Evolutionary conservation across 2,888 invertebrate genomes (phyloP).

Genomic region (Gari tellinella): DNA sequence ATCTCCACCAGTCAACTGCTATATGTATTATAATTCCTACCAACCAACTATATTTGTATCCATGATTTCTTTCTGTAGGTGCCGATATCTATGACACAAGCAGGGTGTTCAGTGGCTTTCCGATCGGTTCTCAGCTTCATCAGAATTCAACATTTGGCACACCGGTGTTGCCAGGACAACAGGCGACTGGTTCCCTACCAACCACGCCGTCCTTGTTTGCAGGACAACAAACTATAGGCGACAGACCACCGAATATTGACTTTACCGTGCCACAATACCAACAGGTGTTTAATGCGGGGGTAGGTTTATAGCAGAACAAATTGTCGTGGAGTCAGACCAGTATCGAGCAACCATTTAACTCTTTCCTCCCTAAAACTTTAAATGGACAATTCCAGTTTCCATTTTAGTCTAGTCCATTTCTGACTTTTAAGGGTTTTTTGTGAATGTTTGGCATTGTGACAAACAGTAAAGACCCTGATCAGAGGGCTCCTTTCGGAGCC

Average conservation of each 20-base stretch:
- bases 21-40: neutral
- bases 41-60: neutral
- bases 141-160: constrained; percentile 22
- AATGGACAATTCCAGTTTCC: too few relatives aligned
- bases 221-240: constrained; percentile 23
- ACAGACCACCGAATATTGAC: constrained; percentile 26
- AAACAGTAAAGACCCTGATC: too few relatives aligned
- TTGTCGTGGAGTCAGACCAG: too few relatives aligned
- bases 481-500: too few relatives aligned
- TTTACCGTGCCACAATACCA: constrained; percentile 33
- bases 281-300: constrained; percentile 24
- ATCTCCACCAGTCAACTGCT: too few relatives aligned
- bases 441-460: too few relatives aligned
- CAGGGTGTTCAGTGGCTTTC: constrained; percentile 42
- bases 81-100: constrained; percentile 45
- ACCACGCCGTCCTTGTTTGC: constrained; percentile 29
- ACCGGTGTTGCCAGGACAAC: constrained; percentile 28
- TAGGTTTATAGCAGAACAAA: constrained; percentile 13
- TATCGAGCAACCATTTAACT: too few relatives aligned
- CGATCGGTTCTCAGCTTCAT: constrained; percentile 34
- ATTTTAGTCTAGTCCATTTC: too few relatives aligned
- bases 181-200: constrained; percentile 21
- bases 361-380: too few relatives aligned
- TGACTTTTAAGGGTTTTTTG: too few relatives aligned
- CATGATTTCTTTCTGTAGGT: neutral